phyloP scores from a whole-genome alignment of 2,113 vertebrate species.

The Dicrurus megarhynchus region DNA sequence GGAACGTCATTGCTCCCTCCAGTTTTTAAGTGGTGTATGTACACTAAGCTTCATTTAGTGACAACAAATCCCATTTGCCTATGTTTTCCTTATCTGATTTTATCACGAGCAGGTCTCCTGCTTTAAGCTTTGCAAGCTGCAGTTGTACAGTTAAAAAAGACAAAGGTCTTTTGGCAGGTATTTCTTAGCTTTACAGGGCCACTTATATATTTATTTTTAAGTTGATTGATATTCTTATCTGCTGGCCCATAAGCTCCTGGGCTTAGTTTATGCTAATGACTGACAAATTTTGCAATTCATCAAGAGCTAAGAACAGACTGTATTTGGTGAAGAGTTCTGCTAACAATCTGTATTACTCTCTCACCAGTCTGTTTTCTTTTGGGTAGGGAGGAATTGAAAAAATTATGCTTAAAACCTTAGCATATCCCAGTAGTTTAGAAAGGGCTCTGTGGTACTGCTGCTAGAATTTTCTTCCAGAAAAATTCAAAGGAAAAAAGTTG shows the following conservation, averaged over 20 bases:
- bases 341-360: not conserved
- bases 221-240: constrained; percentile 30
- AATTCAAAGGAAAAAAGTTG: not conserved
- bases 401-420: not conserved
- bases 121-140: not conserved
- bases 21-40: not conserved
- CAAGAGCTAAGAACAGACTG: constrained; percentile 19
- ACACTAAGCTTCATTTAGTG: not conserved
- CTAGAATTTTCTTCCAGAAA: not conserved
- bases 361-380: not conserved
- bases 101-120: not conserved
- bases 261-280: constrained; percentile 36
- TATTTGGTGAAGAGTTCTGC: constrained; percentile 21
- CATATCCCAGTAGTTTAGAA: not conserved
- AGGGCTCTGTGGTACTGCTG: not conserved
- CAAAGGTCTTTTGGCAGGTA: not conserved
- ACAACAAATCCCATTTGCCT: not conserved
- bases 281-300: constrained; percentile 36
- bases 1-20: not conserved
- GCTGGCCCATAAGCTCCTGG: not conserved
- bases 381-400: not conserved
- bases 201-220: constrained; percentile 22
- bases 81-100: not conserved
- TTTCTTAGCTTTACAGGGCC: not conserved
- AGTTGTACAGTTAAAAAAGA: not conserved